Percentiles rank a stretch among this genome's conserved stretches.
Evolutionary conservation across 2,797 vertebrate genomes (phyloP).

Genomic region (Eulemur mongoz): DNA sequence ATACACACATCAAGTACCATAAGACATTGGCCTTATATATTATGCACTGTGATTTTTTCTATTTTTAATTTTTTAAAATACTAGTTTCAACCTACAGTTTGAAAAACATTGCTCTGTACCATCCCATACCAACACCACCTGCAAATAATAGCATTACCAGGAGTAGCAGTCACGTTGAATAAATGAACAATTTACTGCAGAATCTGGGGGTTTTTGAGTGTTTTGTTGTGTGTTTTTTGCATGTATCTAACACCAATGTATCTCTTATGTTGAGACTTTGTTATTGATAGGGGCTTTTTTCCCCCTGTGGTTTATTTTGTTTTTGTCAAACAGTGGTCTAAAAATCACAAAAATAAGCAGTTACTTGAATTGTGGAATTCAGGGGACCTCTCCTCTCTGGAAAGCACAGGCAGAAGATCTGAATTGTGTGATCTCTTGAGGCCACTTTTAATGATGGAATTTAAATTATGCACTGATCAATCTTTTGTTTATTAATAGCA

Average conservation of each 20-base stretch:
- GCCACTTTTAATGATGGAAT: background rate
- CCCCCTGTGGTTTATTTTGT: background rate
- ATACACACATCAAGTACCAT: background rate
- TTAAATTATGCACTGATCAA: background rate
- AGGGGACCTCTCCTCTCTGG: background rate
- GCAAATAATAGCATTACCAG: background rate
- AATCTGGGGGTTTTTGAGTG: background rate
- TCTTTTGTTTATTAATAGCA: slow-evolving; percentile 11
- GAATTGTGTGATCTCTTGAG: background rate
- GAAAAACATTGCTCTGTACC: background rate
- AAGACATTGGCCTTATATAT: background rate
- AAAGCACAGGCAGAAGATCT: background rate
- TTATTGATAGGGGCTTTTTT: background rate
- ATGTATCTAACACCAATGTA: background rate
- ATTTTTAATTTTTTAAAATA: slow-evolving; percentile 1
- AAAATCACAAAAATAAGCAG: slow-evolving; percentile 3
- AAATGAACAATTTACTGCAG: background rate
- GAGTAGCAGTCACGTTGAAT: background rate
- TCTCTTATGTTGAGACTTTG: background rate
- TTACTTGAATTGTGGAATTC: background rate
- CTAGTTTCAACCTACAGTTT: background rate
- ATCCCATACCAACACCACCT: background rate
- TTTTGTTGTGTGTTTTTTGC: background rate
- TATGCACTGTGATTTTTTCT: background rate
- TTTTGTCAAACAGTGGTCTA: background rate